Base-by-base conservation (phyloP, 2,113 vertebrate species). In the Petromus typicus region DNA sequence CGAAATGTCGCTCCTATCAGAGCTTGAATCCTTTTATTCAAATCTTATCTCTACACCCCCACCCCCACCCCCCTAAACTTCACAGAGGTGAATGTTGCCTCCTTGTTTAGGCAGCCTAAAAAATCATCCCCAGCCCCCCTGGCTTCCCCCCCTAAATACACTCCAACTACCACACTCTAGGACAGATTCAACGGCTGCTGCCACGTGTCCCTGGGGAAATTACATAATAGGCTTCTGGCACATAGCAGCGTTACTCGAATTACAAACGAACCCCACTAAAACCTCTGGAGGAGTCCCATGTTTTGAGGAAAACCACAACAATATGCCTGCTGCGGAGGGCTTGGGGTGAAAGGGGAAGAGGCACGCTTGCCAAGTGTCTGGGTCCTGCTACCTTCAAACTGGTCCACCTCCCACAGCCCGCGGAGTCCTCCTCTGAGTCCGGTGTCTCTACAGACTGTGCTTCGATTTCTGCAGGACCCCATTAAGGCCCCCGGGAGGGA, bases 391-490 rank as follows among this genome's bases (percentile, higher is more conserved):
- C 43, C 1, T 0, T 0, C 5, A 45, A 84, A 43, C 14, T 3
- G 83, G 59, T 18, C 18, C 23, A 5, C 75, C 66, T 34, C 27
- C 76, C 57, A 43, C 23, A 40, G 32, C 4, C 59, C 14, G 32
- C 59, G 8, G 45, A 45, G 67, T 54, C 84, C 5, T 40, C 85
- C 27, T n/a, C 66, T 75, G 71, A 73, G 51, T 48, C 61, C 81
- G 25, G 76, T 22, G n/a, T 78, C 80, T 91, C 88, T 79, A 10
- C 45, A 45, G 4, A 45, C 78, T 45, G 34, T 4, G n/a, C 63
- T 66, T 94, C 91, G 91, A 96, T 71, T 56, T 97, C 96, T 97
- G 85, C 94, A 95, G 91, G 97, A 97, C 95, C 95, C 96, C 94
- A 40, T 95, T 89, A 91, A 61, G 82, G 89, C 91, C 76, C 96